Evolutionary conservation across 2,797 vertebrate species (phyloP).

Genomic region (Aeoliscus strigatus): DNA sequence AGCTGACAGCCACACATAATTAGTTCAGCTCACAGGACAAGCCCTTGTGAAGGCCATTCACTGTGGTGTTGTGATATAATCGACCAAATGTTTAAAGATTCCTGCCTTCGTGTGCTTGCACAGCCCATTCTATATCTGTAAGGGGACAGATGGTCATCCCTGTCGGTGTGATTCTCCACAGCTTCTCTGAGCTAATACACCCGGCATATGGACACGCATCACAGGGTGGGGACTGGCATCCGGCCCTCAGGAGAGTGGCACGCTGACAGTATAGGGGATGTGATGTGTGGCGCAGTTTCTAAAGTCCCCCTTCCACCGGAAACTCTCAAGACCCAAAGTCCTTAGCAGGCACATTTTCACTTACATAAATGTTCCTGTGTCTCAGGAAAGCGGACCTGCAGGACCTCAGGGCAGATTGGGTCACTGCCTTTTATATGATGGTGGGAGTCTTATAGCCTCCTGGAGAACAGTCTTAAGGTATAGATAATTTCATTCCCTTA

Average conservation of each 20-base stretch:
- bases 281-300: conserved; percentile 24
- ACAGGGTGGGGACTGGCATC: conserved; percentile 56
- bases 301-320: conserved; percentile 21
- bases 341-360: conserved; percentile 47
- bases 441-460: conserved; percentile 16
- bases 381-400: conserved; percentile 24
- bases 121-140: conserved; percentile 55
- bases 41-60: conserved; percentile 24
- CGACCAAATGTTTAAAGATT: conserved; percentile 49
- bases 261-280: conserved; percentile 52
- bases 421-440: conserved; percentile 9
- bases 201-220: conserved; percentile 65
- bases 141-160: conserved; percentile 70
- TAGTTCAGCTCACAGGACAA: conserved; percentile 33
- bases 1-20: conserved; percentile 26
- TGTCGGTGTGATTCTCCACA: conserved; percentile 61
- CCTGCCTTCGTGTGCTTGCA: conserved; percentile 34
- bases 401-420: conserved; percentile 25
- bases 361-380: conserved; percentile 34
- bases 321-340: conserved; percentile 37
- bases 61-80: conserved; percentile 25
- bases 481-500: conserved; percentile 25
- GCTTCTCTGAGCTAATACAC: conserved; percentile 61
- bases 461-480: conserved; percentile 48
- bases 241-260: conserved; percentile 52